Evolutionary conservation across 2,113 vertebrate genomes (phyloP).

Genomic region (Rhodinocichla rosea): DNA sequence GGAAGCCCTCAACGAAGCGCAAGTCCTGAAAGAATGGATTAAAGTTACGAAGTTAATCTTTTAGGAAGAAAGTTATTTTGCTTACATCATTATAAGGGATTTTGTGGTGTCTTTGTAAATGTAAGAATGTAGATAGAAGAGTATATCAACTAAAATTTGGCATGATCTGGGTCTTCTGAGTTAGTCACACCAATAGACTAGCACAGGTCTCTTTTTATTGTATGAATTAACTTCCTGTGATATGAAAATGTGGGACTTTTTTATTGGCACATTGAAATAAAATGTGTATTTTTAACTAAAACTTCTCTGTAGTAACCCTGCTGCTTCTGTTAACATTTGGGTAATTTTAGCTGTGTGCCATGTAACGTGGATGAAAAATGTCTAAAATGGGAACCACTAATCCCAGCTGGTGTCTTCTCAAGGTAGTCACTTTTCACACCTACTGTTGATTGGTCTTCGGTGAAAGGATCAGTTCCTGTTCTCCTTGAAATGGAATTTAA

Average conservation of each 20-base stretch:
- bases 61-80: slow-evolving; percentile 80
- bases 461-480: not conserved
- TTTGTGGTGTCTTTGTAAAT: slow-evolving; percentile 78
- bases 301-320: slow-evolving; percentile 70
- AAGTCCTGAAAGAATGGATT: slow-evolving; percentile 84
- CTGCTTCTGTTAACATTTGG: slow-evolving; percentile 53
- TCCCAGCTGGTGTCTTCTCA: not conserved
- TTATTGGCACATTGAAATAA: slow-evolving; percentile 84
- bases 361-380: not conserved
- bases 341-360: not conserved
- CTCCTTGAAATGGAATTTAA: not conserved
- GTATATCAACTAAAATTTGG: slow-evolving; percentile 73
- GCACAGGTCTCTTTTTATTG: slow-evolving; percentile 75
- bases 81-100: slow-evolving; percentile 85
- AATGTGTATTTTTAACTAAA: slow-evolving; percentile 80
- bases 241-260: slow-evolving; percentile 76
- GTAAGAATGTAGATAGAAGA: slow-evolving; percentile 73
- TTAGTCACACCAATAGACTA: slow-evolving; percentile 78
- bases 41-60: slow-evolving; percentile 71
- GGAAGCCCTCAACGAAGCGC: slow-evolving; percentile 83
- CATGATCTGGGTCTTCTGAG: slow-evolving; percentile 74
- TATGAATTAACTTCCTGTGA: slow-evolving; percentile 79
- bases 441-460: not conserved
- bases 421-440: not conserved
- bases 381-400: not conserved